Evolutionary conservation across 2,113 vertebrate genomes (phyloP).

Genomic region (Cavia porcellus): DNA sequence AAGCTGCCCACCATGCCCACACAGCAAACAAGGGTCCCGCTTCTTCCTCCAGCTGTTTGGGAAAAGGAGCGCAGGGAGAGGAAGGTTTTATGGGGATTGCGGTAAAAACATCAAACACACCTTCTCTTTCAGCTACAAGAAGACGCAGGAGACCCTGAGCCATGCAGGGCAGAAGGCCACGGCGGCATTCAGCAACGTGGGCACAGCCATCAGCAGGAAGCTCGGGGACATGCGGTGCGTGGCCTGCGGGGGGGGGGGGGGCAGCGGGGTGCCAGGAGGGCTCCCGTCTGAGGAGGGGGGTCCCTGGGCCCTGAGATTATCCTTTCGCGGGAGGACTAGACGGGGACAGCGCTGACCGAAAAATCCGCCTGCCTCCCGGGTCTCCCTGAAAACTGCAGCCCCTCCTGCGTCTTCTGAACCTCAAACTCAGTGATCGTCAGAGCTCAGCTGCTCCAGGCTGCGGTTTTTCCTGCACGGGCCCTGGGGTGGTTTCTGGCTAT

Average conservation of each 20-base stretch:
- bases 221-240: constrained; percentile 97
- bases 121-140: constrained; percentile 93
- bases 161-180: constrained; percentile 97
- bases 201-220: constrained; percentile 95
- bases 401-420: neutral
- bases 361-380: neutral
- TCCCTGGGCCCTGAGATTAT: neutral
- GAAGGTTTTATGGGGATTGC: neutral
- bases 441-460: neutral
- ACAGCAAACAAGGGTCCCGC: neutral
- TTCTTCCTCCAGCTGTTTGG: neutral
- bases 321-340: neutral
- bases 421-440: neutral
- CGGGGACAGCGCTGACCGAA: neutral
- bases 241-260: neutral
- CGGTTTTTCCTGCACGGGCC: neutral
- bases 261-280: neutral
- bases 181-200: constrained; percentile 95
- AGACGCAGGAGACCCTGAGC: constrained; percentile 96
- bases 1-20: neutral
- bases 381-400: neutral
- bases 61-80: neutral
- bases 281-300: constrained; percentile 40
- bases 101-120: neutral
- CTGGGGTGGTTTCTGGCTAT: too few species aligned